Evolutionary conservation across 2,888 invertebrate genomes (phyloP), one percentile per base, ranked within the genome.

Genomic region (Agriopis leucophaearia): DNA sequence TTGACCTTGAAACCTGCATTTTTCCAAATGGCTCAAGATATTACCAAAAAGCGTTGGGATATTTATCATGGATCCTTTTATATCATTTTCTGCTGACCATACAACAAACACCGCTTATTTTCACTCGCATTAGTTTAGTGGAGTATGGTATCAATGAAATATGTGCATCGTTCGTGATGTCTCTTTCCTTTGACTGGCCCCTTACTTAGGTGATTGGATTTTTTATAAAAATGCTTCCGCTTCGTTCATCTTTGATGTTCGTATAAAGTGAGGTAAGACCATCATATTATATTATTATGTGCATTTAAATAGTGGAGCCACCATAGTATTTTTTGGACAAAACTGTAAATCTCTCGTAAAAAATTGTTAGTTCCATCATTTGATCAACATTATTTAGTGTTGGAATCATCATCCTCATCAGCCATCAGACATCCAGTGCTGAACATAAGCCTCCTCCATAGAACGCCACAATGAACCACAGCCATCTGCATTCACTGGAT

Each of bases 61-160:
- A 27, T 27, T 27, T 27, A 27, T 27, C 27, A 27, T 27, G 27
- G 27, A 27, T 18, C 8, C 9, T 47, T 47, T n/a, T 15, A 50
- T 42, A 16, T 27, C 12, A 5, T 61, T 44, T 69, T 78, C 45
- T 88, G 80, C 84, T 62, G 66, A 80, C 90, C 45, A 57, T 91
- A 88, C 85, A 10, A 68, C 87, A 88, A 89, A 87, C 88, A 82
- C 81, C 81, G 86, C 88, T 89, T 91, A 91, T 92, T 91, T 92
- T 91, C 91, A 92, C 91, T 91, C 85, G 88, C 92, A 91, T 92
- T 92, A 92, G 91, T 89, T 90, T 87, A 89, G 86, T 85, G 85
- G 81, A 88, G 88, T 88, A 88, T 87, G 82, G 87, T 89, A 90
- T 90, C 91, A 92, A 91, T 93, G 91, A 92, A 90, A 91, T 91